Evolutionary conservation across 1,140 invertebrate species (phyloP), one percentile per base, ranked within the genome.

Genomic region (Phymorhynchus buccinoides): DNA sequence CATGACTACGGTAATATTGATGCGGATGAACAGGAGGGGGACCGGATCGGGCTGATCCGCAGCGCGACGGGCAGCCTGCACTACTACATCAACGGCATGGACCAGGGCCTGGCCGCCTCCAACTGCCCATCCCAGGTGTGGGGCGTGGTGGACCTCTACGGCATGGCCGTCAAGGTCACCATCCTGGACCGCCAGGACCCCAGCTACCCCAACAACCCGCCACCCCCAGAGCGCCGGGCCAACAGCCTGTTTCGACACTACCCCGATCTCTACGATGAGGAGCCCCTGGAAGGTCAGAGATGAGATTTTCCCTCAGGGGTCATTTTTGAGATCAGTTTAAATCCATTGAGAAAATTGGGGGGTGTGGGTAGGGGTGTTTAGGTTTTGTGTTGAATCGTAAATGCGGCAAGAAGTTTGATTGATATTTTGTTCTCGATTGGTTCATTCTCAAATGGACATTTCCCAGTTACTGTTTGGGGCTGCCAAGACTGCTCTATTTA

Each of bases 151-250:
- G 93, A 93, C 84, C 89, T 93, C 1, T 93, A 93, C 86, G 93
- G 93, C 18, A 93, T 98, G 97, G 98, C 97, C 37, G 97, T 98
- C 0, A 98, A 98, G 94, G 96, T 97, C 27, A 92, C 89, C 73
- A 92, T 93, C 35, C 82, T 91, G 16, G 91, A 93, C 81, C 85
- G 89, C 62, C 88, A 87, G 44, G 90, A 91, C 80, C 89, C 89
- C 32, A 88, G 86, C 66, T 90, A 91, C 48, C 85, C 86, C 66
- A 89, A 87, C 83, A 85, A 86, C 41, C 83, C 83, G 30, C 86
- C 82, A 48, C 86, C 71, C 9, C 83, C 83, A 30, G 85, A 80
- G 18, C 87, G 85, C 37, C 85, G 86, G 52, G 85, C 86, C 75
- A 90, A 83, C 79, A 90, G 88, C 44, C 62, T 90, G 4, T 89